These are phyloP conservation scores for Todus mexicanus DNA, from an alignment of 2,797 vertebrate genomes.

Conservation along the genomic window DNA sequence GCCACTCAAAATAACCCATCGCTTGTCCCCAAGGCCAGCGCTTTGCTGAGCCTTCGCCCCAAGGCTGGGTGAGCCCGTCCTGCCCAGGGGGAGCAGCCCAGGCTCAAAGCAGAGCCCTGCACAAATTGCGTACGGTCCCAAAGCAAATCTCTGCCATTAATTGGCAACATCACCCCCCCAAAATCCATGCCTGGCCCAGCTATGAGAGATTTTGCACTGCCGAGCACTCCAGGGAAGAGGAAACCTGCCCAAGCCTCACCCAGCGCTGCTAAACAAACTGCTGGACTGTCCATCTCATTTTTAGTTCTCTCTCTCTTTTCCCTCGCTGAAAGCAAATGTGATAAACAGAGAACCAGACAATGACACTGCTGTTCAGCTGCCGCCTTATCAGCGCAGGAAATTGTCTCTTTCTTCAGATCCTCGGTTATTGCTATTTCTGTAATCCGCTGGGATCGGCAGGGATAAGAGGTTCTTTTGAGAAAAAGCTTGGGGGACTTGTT, in stretches of 20 bases:
- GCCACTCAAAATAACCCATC: neutral
- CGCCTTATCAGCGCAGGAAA: constrained; percentile 63
- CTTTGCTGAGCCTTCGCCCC: neutral
- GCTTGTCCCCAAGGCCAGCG: fast-evolving
- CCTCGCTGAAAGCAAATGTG: neutral
- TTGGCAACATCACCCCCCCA: neutral
- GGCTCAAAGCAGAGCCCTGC: neutral
- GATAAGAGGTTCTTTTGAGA: constrained; percentile 62
- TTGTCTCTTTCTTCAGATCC: constrained; percentile 69
- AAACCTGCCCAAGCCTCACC: neutral
- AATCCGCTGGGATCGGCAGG: constrained; percentile 57
- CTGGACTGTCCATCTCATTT: neutral
- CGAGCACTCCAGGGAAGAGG: neutral
- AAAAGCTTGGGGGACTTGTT: constrained; percentile 69
- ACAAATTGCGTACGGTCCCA: neutral
- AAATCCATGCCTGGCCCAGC: neutral
- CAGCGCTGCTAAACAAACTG: neutral
- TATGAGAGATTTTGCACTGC: fast-evolving
- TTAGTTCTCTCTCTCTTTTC: neutral
- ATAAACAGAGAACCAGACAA: constrained; percentile 63
- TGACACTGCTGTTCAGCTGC: constrained; percentile 38
- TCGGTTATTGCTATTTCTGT: constrained; percentile 65
- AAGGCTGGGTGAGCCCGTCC: neutral
- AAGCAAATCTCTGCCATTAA: neutral
- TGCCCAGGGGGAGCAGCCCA: neutral